Percentiles rank a stretch among this genome's conserved stretches.
Conservation (phyloP, 2,797 vertebrate genomes). For the Peromyscus aztecus region DNA sequence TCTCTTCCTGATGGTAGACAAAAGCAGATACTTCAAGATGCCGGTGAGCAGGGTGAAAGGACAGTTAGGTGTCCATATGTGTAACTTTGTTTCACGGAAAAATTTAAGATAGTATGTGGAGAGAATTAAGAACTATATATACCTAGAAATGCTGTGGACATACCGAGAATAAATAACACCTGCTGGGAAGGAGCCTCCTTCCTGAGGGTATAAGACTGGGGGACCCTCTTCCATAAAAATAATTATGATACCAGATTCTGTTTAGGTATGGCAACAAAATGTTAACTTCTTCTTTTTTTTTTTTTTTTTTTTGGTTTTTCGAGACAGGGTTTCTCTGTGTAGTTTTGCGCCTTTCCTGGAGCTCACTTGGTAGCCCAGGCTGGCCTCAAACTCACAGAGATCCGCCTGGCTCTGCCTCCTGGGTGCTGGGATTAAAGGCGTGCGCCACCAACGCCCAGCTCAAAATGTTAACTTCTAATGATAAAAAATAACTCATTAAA, state of each 20-base stretch:
- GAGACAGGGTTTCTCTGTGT: no score
- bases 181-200: neutral
- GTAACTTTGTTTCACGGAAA: constrained; percentile 13
- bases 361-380: no score
- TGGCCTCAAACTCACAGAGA: no score
- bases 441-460: no score
- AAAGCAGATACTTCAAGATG: constrained; percentile 19
- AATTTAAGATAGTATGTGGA: neutral
- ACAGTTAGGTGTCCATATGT: neutral
- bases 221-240: neutral
- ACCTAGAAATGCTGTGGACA: neutral
- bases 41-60: neutral
- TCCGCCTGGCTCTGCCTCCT: no score
- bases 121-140: neutral
- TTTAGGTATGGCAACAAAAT: neutral
- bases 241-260: neutral
- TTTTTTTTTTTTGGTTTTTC: no score
- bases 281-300: constrained; percentile 6
- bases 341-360: no score
- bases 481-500: neutral
- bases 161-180: neutral
- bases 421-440: no score
- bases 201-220: neutral
- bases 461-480: neutral
- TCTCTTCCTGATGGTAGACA: neutral